Conservation (phyloP, 1,140 invertebrate species). For the Maniola jurtina region DNA sequence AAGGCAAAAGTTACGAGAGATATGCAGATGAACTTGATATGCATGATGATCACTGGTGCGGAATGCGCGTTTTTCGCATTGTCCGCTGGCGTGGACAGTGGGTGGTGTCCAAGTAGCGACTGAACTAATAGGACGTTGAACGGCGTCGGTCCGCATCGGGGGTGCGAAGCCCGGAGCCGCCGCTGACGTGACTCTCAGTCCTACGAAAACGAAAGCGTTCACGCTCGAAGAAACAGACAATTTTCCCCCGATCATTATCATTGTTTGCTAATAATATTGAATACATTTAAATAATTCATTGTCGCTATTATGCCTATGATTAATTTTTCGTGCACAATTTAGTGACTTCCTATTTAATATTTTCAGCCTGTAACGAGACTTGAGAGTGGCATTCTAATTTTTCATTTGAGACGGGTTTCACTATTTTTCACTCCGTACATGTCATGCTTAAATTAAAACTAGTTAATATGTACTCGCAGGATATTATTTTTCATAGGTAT, state of each 20-base stretch:
- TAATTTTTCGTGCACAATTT: constrained; percentile 33
- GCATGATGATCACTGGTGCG: constrained; percentile 54
- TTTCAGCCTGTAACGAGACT: not conserved
- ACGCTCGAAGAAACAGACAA: constrained; percentile 58
- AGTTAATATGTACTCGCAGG: too few relatives aligned
- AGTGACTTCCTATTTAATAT: constrained; percentile 41
- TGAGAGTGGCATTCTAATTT: not conserved
- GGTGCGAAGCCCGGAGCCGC: constrained; percentile 37
- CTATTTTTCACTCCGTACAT: too few relatives aligned
- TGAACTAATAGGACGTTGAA: constrained; percentile 42
- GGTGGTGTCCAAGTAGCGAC: constrained; percentile 54
- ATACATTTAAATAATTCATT: constrained; percentile 56
- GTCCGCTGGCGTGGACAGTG: constrained; percentile 49
- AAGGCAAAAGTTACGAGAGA: constrained; percentile 45
- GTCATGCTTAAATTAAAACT: too few relatives aligned
- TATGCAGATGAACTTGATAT: constrained; percentile 46
- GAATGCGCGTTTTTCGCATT: constrained; percentile 52
- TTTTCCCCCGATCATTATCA: constrained; percentile 64
- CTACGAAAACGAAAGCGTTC: constrained; percentile 74
- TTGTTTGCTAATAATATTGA: constrained; percentile 52
- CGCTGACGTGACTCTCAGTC: constrained; percentile 47
- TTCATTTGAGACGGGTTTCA: too few relatives aligned
- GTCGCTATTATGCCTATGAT: constrained; percentile 32
- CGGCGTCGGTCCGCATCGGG: constrained; percentile 27
- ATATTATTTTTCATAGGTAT: too few relatives aligned